Conservation (phyloP, 2,797 vertebrate genomes). For the Enteromius anoplus region DNA sequence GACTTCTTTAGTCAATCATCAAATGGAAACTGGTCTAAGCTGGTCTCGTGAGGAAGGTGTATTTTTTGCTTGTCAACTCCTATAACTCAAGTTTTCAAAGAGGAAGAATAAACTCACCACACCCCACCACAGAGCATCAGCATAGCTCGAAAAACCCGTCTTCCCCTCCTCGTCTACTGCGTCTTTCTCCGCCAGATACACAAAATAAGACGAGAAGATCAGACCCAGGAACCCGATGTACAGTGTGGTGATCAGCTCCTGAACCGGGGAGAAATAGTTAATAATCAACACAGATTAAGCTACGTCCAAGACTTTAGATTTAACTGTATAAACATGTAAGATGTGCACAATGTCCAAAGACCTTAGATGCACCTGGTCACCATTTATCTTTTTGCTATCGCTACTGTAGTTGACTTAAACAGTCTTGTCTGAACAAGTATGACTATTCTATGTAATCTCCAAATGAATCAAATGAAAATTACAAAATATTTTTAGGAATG, state of each 20-base stretch:
- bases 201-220: constrained; percentile 93
- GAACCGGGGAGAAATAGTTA: constrained; percentile 33
- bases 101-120: constrained; percentile 79
- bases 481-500: neutral
- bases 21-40: neutral
- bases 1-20: neutral
- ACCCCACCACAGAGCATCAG: constrained; percentile 92
- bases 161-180: constrained; percentile 87
- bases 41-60: neutral
- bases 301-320: neutral
- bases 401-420: neutral
- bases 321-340: neutral
- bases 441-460: neutral
- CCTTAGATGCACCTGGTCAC: neutral
- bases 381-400: neutral
- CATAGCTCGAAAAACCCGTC: constrained; percentile 88
- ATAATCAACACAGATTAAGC: neutral
- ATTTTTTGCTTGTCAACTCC: neutral
- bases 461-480: neutral
- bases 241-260: constrained; percentile 90
- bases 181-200: constrained; percentile 92
- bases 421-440: too few species aligned
- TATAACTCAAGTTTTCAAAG: neutral
- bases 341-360: neutral
- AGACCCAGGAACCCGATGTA: constrained; percentile 92